Evolutionary conservation across 2,113 vertebrate genomes (phyloP).

Genomic region (Mystacornis crossleyi): DNA sequence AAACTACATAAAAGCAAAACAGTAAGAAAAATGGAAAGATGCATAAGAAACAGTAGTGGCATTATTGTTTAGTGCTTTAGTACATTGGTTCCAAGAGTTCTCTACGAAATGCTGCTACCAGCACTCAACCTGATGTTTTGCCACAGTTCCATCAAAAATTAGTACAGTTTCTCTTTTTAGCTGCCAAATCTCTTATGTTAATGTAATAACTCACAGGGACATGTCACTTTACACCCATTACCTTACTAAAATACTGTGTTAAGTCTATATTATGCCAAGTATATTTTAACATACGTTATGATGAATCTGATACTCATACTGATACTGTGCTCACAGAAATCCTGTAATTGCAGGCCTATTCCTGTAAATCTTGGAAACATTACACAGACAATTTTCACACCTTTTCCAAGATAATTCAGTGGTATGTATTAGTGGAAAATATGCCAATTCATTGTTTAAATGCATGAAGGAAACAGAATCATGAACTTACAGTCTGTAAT

Average conservation of each 20-base stretch:
- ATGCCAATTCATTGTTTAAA: not conserved
- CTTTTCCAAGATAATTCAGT: not conserved
- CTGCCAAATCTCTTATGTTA: not conserved
- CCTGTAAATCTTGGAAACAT: not conserved
- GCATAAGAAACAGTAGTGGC: not conserved
- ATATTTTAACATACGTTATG: not conserved
- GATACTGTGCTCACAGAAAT: not conserved
- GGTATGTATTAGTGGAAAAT: not conserved
- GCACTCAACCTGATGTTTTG: not conserved
- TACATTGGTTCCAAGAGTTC: not conserved
- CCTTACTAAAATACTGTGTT: not conserved
- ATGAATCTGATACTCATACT: not conserved
- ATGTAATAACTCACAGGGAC: not conserved
- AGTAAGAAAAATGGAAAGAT: not conserved
- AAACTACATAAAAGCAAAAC: not conserved
- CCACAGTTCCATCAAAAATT: not conserved
- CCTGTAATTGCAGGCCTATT: not conserved
- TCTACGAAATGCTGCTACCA: not conserved
- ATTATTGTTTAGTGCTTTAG: not conserved
- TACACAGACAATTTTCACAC: not conserved
- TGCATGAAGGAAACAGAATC: not conserved
- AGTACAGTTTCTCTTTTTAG: not conserved
- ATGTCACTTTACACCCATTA: not conserved
- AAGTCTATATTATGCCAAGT: not conserved
- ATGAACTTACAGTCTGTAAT: constrained; percentile 81